phyloP scores from a whole-genome alignment of 1,140 invertebrate genomes.

The Bombus picipes region DNA sequence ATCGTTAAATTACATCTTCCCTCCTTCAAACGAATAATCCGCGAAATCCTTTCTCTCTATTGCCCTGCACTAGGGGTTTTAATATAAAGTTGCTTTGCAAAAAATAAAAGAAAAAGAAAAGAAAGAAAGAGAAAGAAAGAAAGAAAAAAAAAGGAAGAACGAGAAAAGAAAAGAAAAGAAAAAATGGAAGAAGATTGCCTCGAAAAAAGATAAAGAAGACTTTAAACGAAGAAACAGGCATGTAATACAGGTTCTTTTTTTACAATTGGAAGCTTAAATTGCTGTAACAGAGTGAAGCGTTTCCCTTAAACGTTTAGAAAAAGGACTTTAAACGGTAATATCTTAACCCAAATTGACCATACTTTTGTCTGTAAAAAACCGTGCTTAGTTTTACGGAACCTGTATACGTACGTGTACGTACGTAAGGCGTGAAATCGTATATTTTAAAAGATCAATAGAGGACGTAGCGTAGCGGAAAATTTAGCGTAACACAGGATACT shows the following conservation, averaged over 20 bases:
- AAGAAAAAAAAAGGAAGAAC: too few relatives aligned
- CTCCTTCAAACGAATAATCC: background rate
- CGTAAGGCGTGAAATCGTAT: background rate
- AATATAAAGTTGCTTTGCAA: background rate
- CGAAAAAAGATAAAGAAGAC: background rate
- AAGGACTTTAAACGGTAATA: conserved; percentile 7
- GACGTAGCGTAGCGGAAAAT: background rate
- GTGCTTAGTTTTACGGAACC: background rate
- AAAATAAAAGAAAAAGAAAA: background rate
- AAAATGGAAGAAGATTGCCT: background rate
- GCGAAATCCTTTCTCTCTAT: background rate
- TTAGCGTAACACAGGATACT: background rate
- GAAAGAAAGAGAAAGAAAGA: rapidly evolving
- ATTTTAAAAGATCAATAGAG: background rate
- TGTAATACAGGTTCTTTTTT: background rate
- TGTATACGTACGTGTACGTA: background rate
- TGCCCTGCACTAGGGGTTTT: too few relatives aligned
- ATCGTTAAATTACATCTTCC: background rate
- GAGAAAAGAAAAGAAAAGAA: background rate
- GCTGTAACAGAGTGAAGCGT: background rate
- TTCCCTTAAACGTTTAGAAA: background rate
- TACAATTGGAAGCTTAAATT: background rate
- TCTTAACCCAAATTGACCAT: background rate
- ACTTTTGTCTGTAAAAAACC: background rate
- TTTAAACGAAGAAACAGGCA: background rate